Base-by-base conservation (phyloP, 2,888 invertebrate genomes). In the Apoda limacodes region DNA sequence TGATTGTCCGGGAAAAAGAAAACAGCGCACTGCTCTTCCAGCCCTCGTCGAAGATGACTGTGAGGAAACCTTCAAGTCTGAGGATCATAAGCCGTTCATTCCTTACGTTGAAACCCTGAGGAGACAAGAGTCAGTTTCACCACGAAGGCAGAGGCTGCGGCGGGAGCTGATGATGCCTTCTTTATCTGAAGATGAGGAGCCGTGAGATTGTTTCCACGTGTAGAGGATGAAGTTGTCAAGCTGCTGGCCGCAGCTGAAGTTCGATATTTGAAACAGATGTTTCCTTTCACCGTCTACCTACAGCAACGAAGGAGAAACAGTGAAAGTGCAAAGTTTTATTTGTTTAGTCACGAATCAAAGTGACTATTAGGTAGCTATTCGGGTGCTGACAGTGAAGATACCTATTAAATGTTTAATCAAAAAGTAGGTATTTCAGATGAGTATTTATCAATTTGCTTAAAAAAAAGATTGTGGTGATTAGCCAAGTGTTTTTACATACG, bases 111-210 rank as follows among this genome's bases (percentile, higher is more conserved):
- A 76, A 34, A 61, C 58, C 7, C 48, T 75, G 32, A 55, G 71
- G 21, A 53, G 78, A 9, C 78, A 76, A 61, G 74, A 74, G 48
- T 74, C 76, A 2, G 50, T 71, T 33, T 76, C 76, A 1, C 74
- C 78, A 4, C 55, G 74, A 5, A 58, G 70, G 5, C 65, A 72
- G 55, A 66, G 60, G 40, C 54, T 74, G 42, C 61, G 67, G 28
- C 67, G 75, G 11, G 67, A 69, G 13, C 48, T 75, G 22, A 75
- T 66, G 5, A 62, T 80, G 39, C 78, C 78, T 1, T 78, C 78
- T 9, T 58, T 80, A 6, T 80, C 78, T 3, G 78, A 80, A 34
- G 78, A 80, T 13, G 78, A 80, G 48, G 78, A 80, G 57, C 78
- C 78, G 50, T 80, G 78, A 80, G 57, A 55, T 27, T 25, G 36